phyloP scores from a whole-genome alignment of 1,140 invertebrate genomes.

The Rhopalosiphum maidis region DNA sequence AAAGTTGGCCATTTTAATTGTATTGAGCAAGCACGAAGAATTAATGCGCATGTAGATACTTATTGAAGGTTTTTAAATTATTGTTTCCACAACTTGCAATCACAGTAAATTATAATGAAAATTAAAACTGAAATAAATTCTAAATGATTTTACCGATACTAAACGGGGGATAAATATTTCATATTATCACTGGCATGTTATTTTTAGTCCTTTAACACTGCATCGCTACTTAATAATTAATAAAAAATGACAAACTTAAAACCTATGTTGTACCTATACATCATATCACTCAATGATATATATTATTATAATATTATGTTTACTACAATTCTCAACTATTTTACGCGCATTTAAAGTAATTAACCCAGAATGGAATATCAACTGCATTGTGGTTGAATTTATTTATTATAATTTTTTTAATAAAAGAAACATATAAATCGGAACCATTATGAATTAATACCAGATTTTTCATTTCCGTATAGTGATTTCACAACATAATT shows the following conservation, averaged over 20 bases:
- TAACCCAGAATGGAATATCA: not conserved
- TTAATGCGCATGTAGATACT: not conserved
- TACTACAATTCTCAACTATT: not conserved
- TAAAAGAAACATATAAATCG: not conserved
- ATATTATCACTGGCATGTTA: not conserved
- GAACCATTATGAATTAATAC: not conserved
- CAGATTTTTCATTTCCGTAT: not conserved
- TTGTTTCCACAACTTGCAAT: not conserved
- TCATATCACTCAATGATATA: not conserved
- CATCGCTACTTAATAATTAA: not conserved
- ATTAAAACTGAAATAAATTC: not conserved
- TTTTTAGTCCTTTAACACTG: not conserved
- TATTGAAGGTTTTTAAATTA: not conserved
- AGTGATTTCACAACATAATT: not conserved
- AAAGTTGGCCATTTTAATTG: not conserved
- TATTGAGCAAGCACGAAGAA: not conserved
- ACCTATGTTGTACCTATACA: too few species aligned
- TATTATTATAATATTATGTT: not conserved
- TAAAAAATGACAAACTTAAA: not conserved
- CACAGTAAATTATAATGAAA: not conserved
- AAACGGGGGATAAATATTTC: not conserved
- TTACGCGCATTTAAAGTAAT: not conserved
- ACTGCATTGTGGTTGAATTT: not conserved
- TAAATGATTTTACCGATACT: too few species aligned
- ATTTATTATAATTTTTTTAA: not conserved